Conservation (phyloP, 2,113 vertebrate genomes). For the Passerina amoena region DNA sequence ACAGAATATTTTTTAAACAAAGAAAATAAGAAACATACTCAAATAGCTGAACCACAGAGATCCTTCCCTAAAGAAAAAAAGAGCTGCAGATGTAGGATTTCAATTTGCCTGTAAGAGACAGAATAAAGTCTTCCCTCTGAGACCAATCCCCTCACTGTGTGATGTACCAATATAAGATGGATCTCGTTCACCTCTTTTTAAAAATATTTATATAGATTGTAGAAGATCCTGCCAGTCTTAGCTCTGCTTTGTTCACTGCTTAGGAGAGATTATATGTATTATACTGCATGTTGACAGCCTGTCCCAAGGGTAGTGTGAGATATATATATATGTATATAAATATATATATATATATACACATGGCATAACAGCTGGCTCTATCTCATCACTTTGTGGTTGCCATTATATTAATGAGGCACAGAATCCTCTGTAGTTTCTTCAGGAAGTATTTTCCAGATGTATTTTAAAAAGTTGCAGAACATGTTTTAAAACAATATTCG, state of each 20-base stretch:
- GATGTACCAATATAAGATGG: neutral
- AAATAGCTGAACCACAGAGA: neutral
- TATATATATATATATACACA: neutral
- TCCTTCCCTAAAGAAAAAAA: neutral
- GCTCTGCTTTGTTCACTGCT: neutral
- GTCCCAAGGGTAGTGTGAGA: neutral
- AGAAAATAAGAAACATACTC: neutral
- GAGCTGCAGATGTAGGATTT: neutral
- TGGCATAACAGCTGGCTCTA: neutral
- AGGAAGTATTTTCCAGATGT: neutral
- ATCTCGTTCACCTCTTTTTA: neutral
- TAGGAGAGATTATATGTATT: neutral
- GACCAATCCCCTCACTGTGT: neutral
- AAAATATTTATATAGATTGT: neutral
- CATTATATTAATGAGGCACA: neutral
- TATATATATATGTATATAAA: neutral
- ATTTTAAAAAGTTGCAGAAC: neutral
- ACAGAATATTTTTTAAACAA: neutral
- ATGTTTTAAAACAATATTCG: neutral
- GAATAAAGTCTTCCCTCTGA: neutral
- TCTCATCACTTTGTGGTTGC: neutral
- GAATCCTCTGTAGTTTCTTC: neutral
- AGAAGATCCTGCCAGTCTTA: neutral
- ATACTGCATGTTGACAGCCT: neutral
- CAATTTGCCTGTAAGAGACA: neutral